Conservation (phyloP, 2,113 vertebrate species). For the Dermatemys mawii region DNA sequence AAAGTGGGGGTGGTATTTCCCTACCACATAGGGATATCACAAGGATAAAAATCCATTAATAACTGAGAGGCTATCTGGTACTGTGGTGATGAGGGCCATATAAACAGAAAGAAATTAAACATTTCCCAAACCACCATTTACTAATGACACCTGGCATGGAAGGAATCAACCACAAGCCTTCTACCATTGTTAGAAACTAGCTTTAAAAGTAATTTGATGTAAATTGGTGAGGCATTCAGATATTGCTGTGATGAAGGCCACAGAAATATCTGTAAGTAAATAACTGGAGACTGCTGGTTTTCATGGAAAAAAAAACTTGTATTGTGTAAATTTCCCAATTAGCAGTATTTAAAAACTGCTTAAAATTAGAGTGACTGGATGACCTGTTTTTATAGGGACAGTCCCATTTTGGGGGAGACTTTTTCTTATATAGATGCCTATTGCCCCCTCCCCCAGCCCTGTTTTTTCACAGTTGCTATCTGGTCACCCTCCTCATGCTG, state of each 20-base stretch:
- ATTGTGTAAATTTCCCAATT: background rate
- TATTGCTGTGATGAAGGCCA: background rate
- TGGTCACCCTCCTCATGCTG: background rate
- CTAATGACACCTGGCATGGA: background rate
- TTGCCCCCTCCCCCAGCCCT: too few relatives aligned
- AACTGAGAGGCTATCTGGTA: conserved; percentile 56
- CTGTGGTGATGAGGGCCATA: conserved; percentile 38
- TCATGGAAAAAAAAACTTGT: background rate
- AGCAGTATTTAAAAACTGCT: background rate
- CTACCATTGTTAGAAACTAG: conserved; percentile 26
- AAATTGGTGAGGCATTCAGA: background rate
- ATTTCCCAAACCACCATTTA: background rate
- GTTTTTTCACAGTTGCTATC: too few relatives aligned
- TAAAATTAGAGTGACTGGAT: too few relatives aligned
- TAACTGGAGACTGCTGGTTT: background rate
- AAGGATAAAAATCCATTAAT: conserved; percentile 59
- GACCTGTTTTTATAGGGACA: too few relatives aligned
- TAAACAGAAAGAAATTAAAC: conserved; percentile 45
- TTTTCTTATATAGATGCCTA: too few relatives aligned
- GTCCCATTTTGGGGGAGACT: too few relatives aligned
- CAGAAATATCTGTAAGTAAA: conserved; percentile 15
- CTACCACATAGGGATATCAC: conserved; percentile 47
- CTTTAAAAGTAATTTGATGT: conserved; percentile 6
- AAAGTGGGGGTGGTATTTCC: conserved; percentile 45
- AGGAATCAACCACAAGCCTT: background rate